phyloP scores from a whole-genome alignment of 2,113 vertebrate genomes.

The Fregetta grallaria region DNA sequence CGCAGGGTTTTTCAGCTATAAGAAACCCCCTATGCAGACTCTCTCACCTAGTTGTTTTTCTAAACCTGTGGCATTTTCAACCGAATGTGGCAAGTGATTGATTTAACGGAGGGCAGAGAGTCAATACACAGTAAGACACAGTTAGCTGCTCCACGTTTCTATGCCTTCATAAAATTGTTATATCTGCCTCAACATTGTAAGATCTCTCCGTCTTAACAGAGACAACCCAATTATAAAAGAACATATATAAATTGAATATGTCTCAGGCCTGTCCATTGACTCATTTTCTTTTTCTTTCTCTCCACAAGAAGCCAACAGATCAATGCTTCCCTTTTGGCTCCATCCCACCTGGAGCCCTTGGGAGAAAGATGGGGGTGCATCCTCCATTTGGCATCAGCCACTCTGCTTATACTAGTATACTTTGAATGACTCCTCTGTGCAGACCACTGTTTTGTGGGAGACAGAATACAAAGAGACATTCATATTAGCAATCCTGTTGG shows the following conservation, averaged over 20 bases:
- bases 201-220: neutral
- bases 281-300: neutral
- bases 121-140: fast-evolving
- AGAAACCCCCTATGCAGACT: neutral
- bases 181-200: neutral
- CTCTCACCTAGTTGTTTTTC: neutral
- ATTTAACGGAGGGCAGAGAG: neutral
- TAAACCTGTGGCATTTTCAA: neutral
- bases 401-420: neutral
- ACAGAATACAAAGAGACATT: neutral
- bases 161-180: neutral
- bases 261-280: neutral
- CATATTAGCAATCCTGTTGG: neutral
- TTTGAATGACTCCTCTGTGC: neutral
- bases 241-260: neutral
- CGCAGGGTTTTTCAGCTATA: neutral
- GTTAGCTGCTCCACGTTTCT: neutral
- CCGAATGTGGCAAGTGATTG: neutral
- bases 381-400: neutral
- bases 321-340: neutral
- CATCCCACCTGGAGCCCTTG: neutral
- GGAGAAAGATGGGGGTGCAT: neutral
- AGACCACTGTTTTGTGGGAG: neutral
- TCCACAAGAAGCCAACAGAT: neutral
- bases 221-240: neutral